Base-by-base conservation (phyloP, 2,113 vertebrate genomes). In the Sorex araneus region DNA sequence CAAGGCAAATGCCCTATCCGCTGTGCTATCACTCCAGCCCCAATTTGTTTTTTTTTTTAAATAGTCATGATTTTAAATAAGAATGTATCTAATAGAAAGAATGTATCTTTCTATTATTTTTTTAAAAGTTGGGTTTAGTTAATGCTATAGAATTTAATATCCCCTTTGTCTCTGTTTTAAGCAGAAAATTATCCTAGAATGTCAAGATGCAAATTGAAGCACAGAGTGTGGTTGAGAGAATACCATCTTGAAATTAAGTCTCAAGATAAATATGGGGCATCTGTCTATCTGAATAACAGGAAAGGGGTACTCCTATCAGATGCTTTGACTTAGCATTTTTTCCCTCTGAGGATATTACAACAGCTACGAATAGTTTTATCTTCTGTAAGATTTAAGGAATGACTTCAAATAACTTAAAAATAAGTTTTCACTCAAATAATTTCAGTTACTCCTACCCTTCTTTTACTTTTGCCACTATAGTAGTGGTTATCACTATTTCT, bases 351-450 rank as follows among this genome's bases (percentile, higher is more conserved):
- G 57, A 77, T 74, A 84, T 0, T 79, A 18, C 87, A 92, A 69
- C 79, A 73, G 13, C 28, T 78, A 47, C 23, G 19, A 83, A 67
- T 64, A 76, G 69, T 66, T 34, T 81, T 66, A 3, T 82, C 45
- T 82, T 77, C 7, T 74, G 23, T 45, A 70, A 78, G n/a, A 45
- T 84, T 84, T 90, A 32, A 50, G 74, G 30, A 2, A 40, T 70
- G 79, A 12, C 2, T 69, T 90, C 80, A 85, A 81, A 82, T 43
- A 87, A 87, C 12, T 45, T 87, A 63, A 69, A 63, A 80, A 73
- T 8, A 79, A 66, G 13, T 76, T 66, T 30, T 81, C 32, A 75
- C 47, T 89, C 16, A 54, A 34, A 21, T 79, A 75, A 63, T 18
- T 81, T 50, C 19, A n/a, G 60, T 43, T 30, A 76, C 12, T 83